Evolutionary conservation across 2,113 vertebrate genomes (phyloP), one percentile per base, ranked within the genome.

Genomic region (Caranx melampygus): DNA sequence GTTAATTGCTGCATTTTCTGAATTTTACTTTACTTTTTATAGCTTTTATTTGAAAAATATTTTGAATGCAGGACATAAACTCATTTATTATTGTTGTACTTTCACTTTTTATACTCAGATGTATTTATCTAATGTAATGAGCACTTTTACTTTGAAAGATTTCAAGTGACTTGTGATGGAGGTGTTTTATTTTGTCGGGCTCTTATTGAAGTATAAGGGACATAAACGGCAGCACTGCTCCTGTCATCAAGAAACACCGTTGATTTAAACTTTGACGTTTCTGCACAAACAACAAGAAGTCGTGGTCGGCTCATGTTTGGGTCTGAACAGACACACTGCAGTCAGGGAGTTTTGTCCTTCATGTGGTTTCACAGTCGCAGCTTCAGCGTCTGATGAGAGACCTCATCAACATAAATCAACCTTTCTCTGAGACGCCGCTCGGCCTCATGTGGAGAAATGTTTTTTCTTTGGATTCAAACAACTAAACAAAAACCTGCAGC

Each of bases 371-470:
- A 5, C 7, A 15, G 1, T 66, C 65, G 47, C 62, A 65, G 59
- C 72, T 60, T 68, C 44, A 18, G n/a, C 3, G 47, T 54, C 1
- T 65, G 55, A 71, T 82, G 6, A 67, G 37, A 51, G 40, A 62
- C 47, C 18, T 40, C 12, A 40, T 14, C 51, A 8, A 44, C 55
- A 34, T 59, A 42, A 64, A 81, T 14, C 26, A 37, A 52, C 34
- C 3, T 33, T 69, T 72, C 40, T 15, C n/a, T 35, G 20, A 54
- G 65, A 55, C 1, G 4, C 60, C 45, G 26, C 71, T 59, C 3
- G 2, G 51, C 61, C 60, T 59, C 61, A 49, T 42, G 33, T 34
- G n/a, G 18, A 7, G 33, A 57, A 37, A 62, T 4, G 13, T 26
- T 42, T 42, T 37, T 0, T 42, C 26, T 80, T 5, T 59, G 11